phyloP scores from a whole-genome alignment of 2,797 vertebrate genomes.

The Lepus townsendii region DNA sequence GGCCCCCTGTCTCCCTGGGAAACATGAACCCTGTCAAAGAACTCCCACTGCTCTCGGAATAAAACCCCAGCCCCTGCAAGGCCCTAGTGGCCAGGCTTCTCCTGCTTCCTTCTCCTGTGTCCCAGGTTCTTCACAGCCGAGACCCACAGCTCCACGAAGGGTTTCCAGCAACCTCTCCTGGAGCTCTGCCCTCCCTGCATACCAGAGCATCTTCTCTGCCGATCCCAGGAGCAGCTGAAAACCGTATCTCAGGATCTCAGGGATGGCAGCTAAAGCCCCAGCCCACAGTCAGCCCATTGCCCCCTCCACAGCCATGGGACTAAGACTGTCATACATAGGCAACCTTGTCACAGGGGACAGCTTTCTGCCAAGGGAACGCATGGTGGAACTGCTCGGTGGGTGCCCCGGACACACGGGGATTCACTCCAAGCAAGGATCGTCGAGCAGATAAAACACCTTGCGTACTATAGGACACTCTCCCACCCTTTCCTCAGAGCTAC shows the following conservation, averaged over 20 bases:
- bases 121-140: background rate
- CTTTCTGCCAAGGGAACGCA: background rate
- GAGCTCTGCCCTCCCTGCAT: no score
- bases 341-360: background rate
- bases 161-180: background rate
- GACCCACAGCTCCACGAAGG: background rate
- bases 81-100: background rate
- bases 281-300: background rate
- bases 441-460: background rate
- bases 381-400: background rate
- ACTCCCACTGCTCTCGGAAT: background rate
- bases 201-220: background rate
- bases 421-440: background rate
- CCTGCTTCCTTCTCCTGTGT: background rate
- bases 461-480: background rate
- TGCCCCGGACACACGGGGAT: background rate
- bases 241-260: background rate
- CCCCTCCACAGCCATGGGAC: background rate
- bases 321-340: background rate
- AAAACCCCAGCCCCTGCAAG: background rate
- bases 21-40: background rate
- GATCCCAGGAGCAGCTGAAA: background rate
- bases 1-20: background rate
- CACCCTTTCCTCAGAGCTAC: fast-evolving
- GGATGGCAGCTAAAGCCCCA: background rate